Base-by-base conservation (phyloP, 1,140 invertebrate species). In the Pemphigus obesinymphae region DNA sequence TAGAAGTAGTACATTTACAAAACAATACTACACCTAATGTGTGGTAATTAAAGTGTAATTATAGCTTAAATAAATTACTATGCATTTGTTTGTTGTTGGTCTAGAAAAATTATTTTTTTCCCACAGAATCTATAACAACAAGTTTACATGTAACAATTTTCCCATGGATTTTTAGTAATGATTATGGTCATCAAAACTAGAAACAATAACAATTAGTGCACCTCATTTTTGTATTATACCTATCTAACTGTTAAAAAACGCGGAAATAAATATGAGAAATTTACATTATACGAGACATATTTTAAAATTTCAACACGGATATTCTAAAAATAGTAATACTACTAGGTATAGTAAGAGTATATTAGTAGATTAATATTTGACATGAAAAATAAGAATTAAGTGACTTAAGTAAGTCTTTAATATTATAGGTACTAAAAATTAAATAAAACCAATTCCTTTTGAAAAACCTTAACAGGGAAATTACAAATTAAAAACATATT, bases 121-220 rank as follows among this genome's bases (percentile, higher is more conserved):
- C 70, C 70, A 73, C 26, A 73, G 45, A 73, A 73, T 73, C 70
- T 73, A 26, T 73, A 73, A 50, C 63, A 68, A 68, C 17, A 73
- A 48, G 70, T 73, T 48, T 31, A 73, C 26, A 50, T 48, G 10
- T 31, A 48, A 73, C 29, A 7, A 73, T 73, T 73, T 73, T 73
- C 70, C 70, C 70, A 73, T 50, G 45, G 17, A 50, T 48, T 73
- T 17, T 50, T 17, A 50, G 50, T 31, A 73, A 73, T 50, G 15
- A 73, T 73, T 73, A 10, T 50, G 17, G 17, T 73, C 26, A 8
- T 73, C 43, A 73, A 31, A 73, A 50, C 17, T 50, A 50, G 29
- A 31, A 73, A 73, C 70, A 26, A 11, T 23, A 70, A 70, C n/a
- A 73, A 73, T n/a, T 26, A 73, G 15, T 73, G 10, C 8, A 73